Conservation (phyloP, 2,113 vertebrate genomes). For the Erpornis zantholeuca region DNA sequence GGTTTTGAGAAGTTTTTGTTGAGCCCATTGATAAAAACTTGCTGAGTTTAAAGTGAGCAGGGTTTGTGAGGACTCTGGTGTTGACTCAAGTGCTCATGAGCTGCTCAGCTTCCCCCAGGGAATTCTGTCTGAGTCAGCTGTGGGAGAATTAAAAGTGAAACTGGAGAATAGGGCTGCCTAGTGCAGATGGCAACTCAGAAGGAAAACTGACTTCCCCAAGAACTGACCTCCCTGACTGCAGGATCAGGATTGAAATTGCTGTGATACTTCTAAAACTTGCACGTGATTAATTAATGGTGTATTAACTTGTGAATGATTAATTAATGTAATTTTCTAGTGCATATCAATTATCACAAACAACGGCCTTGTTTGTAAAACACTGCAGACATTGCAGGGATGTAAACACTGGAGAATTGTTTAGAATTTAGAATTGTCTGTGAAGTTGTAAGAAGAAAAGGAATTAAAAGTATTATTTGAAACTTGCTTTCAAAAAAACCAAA, state of each 20-base stretch:
- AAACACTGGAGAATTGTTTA: neutral
- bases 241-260: neutral
- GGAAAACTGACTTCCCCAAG: neutral
- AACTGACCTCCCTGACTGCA: neutral
- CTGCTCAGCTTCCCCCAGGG: neutral
- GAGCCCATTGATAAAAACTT: neutral
- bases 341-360: neutral
- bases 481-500: neutral
- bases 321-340: neutral
- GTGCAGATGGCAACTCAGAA: neutral
- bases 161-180: neutral
- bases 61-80: neutral
- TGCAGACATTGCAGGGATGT: neutral
- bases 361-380: neutral
- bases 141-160: constrained; percentile 41
- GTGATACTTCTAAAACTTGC: neutral
- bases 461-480: neutral
- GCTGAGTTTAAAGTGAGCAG: neutral
- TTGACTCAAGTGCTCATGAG: neutral
- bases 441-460: neutral
- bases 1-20: neutral
- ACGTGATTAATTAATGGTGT: neutral
- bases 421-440: neutral
- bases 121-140: constrained; percentile 20
- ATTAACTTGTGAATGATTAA: neutral